These are phyloP conservation scores for Hirtodrosophila trivittata DNA, from an alignment of 2,888 invertebrate genomes.

Conservation along the genomic window DNA sequence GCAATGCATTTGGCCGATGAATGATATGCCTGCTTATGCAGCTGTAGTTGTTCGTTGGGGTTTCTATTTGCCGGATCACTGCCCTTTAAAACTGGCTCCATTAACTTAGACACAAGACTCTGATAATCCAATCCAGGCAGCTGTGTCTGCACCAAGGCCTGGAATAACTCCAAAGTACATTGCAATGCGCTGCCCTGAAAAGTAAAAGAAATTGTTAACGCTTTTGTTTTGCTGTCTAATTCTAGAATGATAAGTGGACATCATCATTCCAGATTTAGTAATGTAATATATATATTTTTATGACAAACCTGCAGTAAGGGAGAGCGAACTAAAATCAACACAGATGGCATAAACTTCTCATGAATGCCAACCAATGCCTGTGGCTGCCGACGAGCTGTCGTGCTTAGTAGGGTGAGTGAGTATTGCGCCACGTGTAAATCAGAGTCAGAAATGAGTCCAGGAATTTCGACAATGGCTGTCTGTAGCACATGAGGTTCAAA, in stretches of 20 bases:
- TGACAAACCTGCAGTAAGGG: constrained; percentile 90
- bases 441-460: constrained; percentile 94
- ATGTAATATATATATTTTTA: no score
- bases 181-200: constrained; percentile 92
- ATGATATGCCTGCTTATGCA: constrained; percentile 93
- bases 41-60: constrained; percentile 85
- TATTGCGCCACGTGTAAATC: constrained; percentile 98
- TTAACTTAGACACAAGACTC: constrained; percentile 90
- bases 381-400: constrained; percentile 91
- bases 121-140: constrained; percentile 92
- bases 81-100: constrained; percentile 87
- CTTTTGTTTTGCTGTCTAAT: not conserved
- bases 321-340: constrained; percentile 93
- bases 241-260: not conserved
- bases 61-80: constrained; percentile 67
- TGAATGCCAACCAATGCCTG: constrained; percentile 90
- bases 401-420: constrained; percentile 92
- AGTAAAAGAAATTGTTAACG: not conserved
- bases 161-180: constrained; percentile 96
- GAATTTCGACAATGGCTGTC: constrained; percentile 92
- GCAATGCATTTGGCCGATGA: constrained; percentile 98
- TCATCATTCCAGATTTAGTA: no score
- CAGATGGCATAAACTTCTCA: constrained; percentile 91
- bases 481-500: constrained; percentile 88
- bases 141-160: constrained; percentile 93